phyloP scores from a whole-genome alignment of 2,888 invertebrate genomes.

The Orchesella flavescens region DNA sequence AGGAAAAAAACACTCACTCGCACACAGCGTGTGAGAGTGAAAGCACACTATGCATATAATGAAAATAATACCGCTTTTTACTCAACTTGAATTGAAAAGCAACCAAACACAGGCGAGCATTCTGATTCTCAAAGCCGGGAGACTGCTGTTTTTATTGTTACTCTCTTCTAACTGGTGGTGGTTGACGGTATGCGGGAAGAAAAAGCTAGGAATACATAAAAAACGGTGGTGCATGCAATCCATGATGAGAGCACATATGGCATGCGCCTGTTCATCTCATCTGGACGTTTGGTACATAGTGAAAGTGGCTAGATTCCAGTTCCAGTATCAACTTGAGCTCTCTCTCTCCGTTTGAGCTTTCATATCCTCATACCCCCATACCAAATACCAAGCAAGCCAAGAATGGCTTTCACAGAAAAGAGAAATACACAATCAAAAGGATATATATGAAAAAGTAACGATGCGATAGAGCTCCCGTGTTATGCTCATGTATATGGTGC shows the following conservation, averaged over 20 bases:
- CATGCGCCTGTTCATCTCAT: slow-evolving; percentile 48
- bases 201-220: slow-evolving; percentile 3
- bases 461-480: background rate
- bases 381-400: no score
- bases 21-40: background rate
- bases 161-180: slow-evolving; percentile 24
- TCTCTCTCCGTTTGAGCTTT: background rate
- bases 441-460: background rate
- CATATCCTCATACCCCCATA: no score
- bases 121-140: slow-evolving; percentile 34
- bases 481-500: no score
- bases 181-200: background rate
- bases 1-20: no score
- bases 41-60: slow-evolving; percentile 26
- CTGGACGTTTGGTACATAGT: slow-evolving; percentile 23
- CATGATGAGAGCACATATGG: slow-evolving; percentile 16
- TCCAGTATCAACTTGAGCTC: slow-evolving; percentile 2
- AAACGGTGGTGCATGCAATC: background rate
- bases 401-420: background rate
- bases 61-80: slow-evolving; percentile 41
- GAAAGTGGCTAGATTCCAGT: background rate
- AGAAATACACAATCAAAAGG: background rate
- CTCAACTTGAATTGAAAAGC: slow-evolving; percentile 21
- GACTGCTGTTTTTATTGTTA: slow-evolving; percentile 12
- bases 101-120: slow-evolving; percentile 38